phyloP scores from a whole-genome alignment of 2,113 vertebrate species.

The Sminthopsis crassicaudata region DNA sequence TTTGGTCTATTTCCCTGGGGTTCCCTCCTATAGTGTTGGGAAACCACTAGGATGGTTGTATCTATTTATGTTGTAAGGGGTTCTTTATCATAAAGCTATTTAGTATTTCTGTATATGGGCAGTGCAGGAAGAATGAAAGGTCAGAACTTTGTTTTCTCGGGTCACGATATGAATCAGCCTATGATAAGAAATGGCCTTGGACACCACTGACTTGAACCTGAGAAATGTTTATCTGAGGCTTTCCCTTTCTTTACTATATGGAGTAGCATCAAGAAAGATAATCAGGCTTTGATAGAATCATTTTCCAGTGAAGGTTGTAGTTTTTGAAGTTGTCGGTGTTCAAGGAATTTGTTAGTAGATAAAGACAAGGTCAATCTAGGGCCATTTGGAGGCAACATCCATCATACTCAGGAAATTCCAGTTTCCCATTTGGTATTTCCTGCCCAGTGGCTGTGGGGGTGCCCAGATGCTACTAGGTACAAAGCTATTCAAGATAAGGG shows the following conservation, averaged over 20 bases:
- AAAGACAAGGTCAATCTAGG: background rate
- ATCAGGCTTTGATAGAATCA: background rate
- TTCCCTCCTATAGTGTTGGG: background rate
- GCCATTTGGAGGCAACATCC: background rate
- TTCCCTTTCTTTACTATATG: background rate
- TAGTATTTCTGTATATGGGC: background rate
- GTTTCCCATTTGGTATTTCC: background rate
- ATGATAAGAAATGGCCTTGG: background rate
- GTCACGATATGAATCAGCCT: background rate
- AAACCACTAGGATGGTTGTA: background rate
- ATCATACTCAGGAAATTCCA: conserved; percentile 2
- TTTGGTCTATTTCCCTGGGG: background rate
- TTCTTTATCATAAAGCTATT: background rate
- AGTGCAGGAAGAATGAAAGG: background rate
- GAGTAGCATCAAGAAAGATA: background rate
- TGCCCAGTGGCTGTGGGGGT: background rate
- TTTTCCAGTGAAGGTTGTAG: background rate
- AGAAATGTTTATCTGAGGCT: background rate
- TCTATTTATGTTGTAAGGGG: background rate
- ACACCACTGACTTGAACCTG: background rate
- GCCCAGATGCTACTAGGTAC: background rate
- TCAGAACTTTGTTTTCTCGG: background rate
- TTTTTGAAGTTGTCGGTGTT: background rate
- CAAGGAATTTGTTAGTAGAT: background rate
- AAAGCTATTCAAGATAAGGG: background rate